phyloP scores from a whole-genome alignment of 2,113 vertebrate species.

The Daubentonia madagascariensis region DNA sequence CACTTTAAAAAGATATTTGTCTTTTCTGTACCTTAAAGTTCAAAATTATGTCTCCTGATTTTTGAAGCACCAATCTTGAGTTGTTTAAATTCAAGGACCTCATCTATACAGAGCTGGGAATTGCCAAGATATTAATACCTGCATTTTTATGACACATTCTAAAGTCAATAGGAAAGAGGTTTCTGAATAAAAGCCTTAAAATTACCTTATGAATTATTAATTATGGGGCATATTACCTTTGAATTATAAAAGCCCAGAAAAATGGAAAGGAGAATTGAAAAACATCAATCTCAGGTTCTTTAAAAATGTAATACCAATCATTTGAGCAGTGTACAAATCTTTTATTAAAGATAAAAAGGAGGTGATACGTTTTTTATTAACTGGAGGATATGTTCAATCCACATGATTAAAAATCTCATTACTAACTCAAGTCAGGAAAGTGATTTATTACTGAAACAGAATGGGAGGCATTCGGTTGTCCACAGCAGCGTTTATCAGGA shows the following conservation, averaged over 20 bases:
- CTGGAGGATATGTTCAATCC: slow-evolving; percentile 81
- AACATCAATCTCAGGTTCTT: slow-evolving; percentile 83
- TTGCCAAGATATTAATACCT: slow-evolving; percentile 78
- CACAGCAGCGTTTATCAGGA: slow-evolving; percentile 74
- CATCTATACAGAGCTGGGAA: slow-evolving; percentile 62
- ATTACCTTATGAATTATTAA: slow-evolving; percentile 88
- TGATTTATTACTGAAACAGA: slow-evolving; percentile 82
- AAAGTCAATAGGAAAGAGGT: slow-evolving; percentile 85
- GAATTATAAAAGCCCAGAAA: slow-evolving; percentile 83
- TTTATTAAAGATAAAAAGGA: slow-evolving; percentile 87
- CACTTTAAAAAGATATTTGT: slow-evolving; percentile 71
- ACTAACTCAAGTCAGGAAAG: slow-evolving; percentile 76
- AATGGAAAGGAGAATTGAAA: slow-evolving; percentile 83
- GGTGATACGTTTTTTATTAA: slow-evolving; percentile 84
- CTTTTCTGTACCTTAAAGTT: slow-evolving; percentile 54
- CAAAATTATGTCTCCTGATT: slow-evolving; percentile 66
- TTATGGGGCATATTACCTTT: slow-evolving; percentile 79
- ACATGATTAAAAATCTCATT: slow-evolving; percentile 87
- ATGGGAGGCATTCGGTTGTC: slow-evolving; percentile 74
- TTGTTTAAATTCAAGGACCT: slow-evolving; percentile 79
- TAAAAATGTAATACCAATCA: slow-evolving; percentile 83
- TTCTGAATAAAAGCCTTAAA: slow-evolving; percentile 85
- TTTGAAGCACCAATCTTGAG: slow-evolving; percentile 66
- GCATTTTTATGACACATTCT: slow-evolving; percentile 82
- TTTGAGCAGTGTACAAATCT: slow-evolving; percentile 85